Evolutionary conservation across 2,797 vertebrate species (phyloP).

Genomic region (Pterois miles): DNA sequence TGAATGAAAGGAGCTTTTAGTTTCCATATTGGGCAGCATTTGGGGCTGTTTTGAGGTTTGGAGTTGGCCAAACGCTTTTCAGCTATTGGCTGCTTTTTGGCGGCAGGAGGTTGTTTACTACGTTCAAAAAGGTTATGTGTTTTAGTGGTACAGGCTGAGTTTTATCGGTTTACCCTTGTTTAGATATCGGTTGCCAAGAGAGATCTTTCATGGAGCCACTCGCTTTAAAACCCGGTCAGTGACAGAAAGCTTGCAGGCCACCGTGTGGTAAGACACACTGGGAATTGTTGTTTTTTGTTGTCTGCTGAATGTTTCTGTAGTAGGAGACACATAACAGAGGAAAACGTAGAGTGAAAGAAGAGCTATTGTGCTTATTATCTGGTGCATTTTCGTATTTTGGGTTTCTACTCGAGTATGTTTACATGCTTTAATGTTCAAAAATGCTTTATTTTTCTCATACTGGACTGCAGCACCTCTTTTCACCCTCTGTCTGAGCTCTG

Average conservation of each 20-base stretch:
- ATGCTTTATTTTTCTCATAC: not conserved
- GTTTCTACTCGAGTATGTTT: no score
- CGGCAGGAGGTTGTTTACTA: conserved; percentile 55
- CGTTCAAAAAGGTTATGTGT: conserved; percentile 47
- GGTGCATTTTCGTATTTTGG: no score
- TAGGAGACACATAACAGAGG: not conserved
- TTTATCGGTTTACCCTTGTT: conserved; percentile 55
- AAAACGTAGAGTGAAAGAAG: not conserved
- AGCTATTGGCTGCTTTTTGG: conserved; percentile 42
- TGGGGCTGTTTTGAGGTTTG: conserved; percentile 49
- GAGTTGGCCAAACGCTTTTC: conserved; percentile 48
- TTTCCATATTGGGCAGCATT: conserved; percentile 39
- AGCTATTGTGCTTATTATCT: not conserved
- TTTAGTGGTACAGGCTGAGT: conserved; percentile 39
- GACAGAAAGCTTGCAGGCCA: conserved; percentile 47
- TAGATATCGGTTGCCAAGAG: conserved; percentile 53
- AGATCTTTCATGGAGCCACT: conserved; percentile 59
- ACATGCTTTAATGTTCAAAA: no score
- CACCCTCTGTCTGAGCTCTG: not conserved
- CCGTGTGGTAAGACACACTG: conserved; percentile 13
- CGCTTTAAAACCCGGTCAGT: conserved; percentile 35
- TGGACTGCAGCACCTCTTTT: not conserved
- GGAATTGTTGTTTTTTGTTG: not conserved
- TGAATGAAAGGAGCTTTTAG: conserved; percentile 62
- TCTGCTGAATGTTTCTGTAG: conserved; percentile 1